Evolutionary conservation across 2,113 vertebrate species (phyloP).

Genomic region (Donacobius atricapilla): DNA sequence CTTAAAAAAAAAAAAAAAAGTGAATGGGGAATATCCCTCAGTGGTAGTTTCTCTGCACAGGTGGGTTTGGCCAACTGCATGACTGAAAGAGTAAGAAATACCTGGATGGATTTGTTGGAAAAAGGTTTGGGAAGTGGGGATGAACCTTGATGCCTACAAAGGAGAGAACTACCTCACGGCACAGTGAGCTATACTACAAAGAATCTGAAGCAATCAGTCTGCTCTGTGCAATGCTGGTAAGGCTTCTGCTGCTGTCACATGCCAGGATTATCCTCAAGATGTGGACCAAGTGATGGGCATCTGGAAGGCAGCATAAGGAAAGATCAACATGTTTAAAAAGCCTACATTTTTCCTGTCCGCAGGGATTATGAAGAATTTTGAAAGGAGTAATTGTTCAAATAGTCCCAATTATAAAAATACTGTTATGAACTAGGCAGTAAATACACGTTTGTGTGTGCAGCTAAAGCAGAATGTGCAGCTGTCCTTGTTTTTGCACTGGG

Average conservation of each 20-base stretch:
- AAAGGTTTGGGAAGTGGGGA: neutral
- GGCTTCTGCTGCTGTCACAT: neutral
- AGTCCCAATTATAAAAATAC: neutral
- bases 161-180: neutral
- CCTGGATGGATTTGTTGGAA: neutral
- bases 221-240: neutral
- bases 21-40: neutral
- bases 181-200: neutral
- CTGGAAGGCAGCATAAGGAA: neutral
- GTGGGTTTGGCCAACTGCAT: neutral
- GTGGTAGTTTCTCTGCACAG: neutral
- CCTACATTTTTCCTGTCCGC: neutral
- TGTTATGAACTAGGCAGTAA: neutral
- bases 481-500: neutral
- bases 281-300: neutral
- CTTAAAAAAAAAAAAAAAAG: neutral
- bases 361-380: neutral
- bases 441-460: neutral
- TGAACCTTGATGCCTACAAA: neutral
- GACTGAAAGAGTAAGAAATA: neutral
- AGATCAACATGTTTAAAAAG: neutral
- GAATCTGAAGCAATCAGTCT: neutral
- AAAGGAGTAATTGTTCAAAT: neutral
- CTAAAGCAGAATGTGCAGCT: neutral
- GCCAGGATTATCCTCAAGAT: neutral